Evolutionary conservation across 2,113 vertebrate genomes (phyloP).

Genomic region (Tragelaphus strepsiceros): DNA sequence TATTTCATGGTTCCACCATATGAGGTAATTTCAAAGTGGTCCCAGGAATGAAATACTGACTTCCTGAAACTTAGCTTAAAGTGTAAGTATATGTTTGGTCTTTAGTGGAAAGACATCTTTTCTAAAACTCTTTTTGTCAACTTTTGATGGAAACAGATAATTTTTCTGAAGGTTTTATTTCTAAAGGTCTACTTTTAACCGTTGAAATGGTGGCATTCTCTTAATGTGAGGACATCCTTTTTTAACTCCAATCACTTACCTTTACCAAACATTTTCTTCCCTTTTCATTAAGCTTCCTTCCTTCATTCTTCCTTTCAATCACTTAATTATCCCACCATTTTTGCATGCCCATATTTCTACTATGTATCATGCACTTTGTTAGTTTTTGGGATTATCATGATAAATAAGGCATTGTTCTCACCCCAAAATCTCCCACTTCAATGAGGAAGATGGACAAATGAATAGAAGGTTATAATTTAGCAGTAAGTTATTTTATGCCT

Average conservation of each 20-base stretch:
- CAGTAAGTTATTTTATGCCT: neutral
- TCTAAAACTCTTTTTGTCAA: neutral
- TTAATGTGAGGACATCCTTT: neutral
- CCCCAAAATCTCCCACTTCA: neutral
- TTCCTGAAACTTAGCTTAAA: neutral
- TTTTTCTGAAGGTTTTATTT: conserved; percentile 37
- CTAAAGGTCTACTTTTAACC: neutral
- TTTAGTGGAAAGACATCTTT: neutral
- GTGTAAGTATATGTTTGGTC: neutral
- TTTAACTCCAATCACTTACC: neutral
- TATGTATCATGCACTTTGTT: neutral
- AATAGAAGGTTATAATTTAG: neutral
- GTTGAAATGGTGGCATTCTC: neutral
- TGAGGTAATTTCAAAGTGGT: neutral
- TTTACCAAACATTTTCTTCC: neutral
- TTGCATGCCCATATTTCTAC: neutral
- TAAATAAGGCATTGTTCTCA: neutral
- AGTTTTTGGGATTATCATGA: neutral
- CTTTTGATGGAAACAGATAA: neutral
- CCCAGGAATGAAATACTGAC: neutral
- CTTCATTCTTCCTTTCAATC: neutral
- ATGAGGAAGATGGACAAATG: neutral
- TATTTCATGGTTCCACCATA: neutral
- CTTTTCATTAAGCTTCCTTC: neutral
- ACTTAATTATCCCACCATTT: neutral